Evolutionary conservation across 2,888 invertebrate genomes (phyloP), one percentile per base, ranked within the genome.

Genomic region (Tanytarsus gracilentus): DNA sequence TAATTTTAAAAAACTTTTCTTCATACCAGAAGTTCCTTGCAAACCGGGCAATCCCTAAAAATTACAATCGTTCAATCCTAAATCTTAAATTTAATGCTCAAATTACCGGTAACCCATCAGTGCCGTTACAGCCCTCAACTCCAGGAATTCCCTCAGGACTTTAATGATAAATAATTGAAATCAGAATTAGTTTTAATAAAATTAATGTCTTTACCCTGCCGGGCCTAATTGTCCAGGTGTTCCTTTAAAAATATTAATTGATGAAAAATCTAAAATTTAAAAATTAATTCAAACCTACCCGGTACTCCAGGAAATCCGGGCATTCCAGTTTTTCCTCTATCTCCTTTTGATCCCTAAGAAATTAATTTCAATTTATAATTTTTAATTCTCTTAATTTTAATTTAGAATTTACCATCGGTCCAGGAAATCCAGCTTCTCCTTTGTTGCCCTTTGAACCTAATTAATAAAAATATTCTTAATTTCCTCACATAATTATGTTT

Each of bases 111-210:
- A 79, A 74, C 65, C 95, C 95, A 73, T 93, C 93, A 59, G 93
- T 91, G 68, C 97, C 97, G 69, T 97, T 96, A 70, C 97, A 98
- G 8, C 97, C 98, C 70, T 97, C 95, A 67, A 86, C 77, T 56
- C 97, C 97, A 39, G 88, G 84, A 44, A 81, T 76, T 66, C 95
- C 55, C 1, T 36, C 14, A n/a, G 39, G n/a, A 25, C 55, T n/a
- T 26, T n/a, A 44, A 44, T 44, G 5, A 44, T 1, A 44, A 4
- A 18, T 18, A 14, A 14, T 11, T 36, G 1, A 7, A 36, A 36
- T 36, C 16, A 36, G 4, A 8, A 33, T 33, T 4, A 7, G 14
- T n/a, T 33, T 3, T n/a, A 33, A n/a, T 4, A n/a, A 11, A 1
- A n/a, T n/a, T 6, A 1, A 36, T 14, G 6, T 36, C n/a, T n/a